Conservation (phyloP, 2,888 invertebrate genomes). For the Gari tellinella region DNA sequence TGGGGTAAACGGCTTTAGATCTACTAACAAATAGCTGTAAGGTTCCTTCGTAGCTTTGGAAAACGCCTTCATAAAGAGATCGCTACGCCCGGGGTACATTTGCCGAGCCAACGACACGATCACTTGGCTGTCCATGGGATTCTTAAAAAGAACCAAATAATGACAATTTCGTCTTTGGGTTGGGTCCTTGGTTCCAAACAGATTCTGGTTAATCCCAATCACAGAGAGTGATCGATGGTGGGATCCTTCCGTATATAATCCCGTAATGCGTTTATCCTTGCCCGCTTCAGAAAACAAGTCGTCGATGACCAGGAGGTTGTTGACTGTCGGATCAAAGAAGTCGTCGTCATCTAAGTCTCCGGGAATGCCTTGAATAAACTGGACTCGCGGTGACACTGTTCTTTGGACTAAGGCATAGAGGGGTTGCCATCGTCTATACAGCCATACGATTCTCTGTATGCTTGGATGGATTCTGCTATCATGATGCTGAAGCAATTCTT, state of each 20-base stretch:
- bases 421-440: slow-evolving; percentile 4
- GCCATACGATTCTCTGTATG: slow-evolving; percentile 3
- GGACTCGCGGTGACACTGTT: background rate
- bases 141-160: too few relatives aligned
- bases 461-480: slow-evolving; percentile 3
- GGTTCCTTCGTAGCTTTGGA: too few relatives aligned
- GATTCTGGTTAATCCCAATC: background rate
- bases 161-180: slow-evolving; percentile 5
- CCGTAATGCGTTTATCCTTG: slow-evolving; percentile 6
- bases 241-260: slow-evolving; percentile 1
- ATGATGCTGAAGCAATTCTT: slow-evolving; percentile 1
- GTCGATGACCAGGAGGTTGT: slow-evolving; percentile 8
- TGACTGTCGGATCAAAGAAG: slow-evolving; percentile 15
- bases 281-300: background rate
- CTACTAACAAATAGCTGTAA: too few relatives aligned
- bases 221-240: background rate
- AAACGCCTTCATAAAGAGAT: too few relatives aligned
- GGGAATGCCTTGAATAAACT: slow-evolving; percentile 8
- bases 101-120: too few relatives aligned
- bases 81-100: too few relatives aligned
- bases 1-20: too few relatives aligned
- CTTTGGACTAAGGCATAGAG: background rate
- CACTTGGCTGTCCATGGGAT: too few relatives aligned
- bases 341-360: slow-evolving; percentile 19
- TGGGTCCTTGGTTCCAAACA: slow-evolving; percentile 3